These are phyloP conservation scores for Copsychus sechellarum DNA, from an alignment of 2,113 vertebrate genomes.

Conservation along the genomic window DNA sequence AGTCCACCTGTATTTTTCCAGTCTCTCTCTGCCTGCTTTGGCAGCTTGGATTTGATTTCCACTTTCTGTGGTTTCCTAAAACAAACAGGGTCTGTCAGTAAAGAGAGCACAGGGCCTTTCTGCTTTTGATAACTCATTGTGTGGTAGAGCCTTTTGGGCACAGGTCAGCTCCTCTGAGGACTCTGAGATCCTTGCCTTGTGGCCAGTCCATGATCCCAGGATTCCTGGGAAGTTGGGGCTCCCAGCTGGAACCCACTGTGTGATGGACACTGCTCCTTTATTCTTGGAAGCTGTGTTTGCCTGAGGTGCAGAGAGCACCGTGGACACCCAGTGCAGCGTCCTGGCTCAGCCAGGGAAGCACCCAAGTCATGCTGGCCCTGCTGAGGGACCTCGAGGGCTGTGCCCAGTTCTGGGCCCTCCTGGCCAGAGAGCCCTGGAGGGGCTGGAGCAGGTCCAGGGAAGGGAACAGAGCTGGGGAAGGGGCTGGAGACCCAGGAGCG, in stretches of 20 bases:
- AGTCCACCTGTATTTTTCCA: neutral
- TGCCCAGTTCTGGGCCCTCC: neutral
- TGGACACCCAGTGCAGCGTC: neutral
- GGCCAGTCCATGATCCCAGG: neutral
- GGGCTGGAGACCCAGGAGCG: too few species aligned
- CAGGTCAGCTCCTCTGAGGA: neutral
- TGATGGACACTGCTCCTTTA: neutral
- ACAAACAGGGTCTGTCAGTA: neutral
- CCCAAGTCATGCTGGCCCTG: neutral
- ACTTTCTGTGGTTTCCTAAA: rapidly evolving
- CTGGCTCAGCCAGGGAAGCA: neutral
- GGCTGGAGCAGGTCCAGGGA: neutral
- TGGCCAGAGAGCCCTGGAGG: neutral
- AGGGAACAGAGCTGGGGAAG: neutral
- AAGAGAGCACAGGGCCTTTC: neutral
- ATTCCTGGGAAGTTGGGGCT: neutral
- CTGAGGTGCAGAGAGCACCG: neutral
- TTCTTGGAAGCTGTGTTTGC: neutral
- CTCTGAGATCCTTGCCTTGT: neutral
- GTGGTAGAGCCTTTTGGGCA: neutral
- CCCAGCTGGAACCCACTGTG: neutral
- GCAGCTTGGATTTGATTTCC: neutral
- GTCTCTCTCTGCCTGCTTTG: neutral
- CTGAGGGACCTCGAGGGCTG: neutral
- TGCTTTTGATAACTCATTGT: neutral